Evolutionary conservation across 2,888 invertebrate species (phyloP), one percentile per base, ranked within the genome.

Genomic region (Alentia gelatinosa): DNA sequence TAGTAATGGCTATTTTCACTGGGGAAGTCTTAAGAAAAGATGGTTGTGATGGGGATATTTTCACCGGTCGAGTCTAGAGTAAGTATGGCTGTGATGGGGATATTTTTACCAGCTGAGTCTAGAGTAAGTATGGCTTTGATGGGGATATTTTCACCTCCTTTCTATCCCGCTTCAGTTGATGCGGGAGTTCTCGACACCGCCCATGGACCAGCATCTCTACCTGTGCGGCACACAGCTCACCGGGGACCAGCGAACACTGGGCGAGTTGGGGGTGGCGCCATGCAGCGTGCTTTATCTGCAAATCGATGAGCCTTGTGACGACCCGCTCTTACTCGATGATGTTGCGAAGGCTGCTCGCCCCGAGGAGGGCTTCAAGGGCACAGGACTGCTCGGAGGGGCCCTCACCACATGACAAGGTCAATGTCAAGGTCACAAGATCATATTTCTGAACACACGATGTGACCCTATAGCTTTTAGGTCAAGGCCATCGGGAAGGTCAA

Each of bases 311-410:
- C 95, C 95, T 19, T 92, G 93, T 12, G 95, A 94, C 47, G 95
- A 95, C 90, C 93, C 94, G 0, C 92, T 93, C 35, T 93, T 95
- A n/a, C 93, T 95, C 56, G 96, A 96, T 88, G 96, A 96, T 39
- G 91, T 93, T n/a, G 86, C 91, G 23, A 90, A 89, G 91, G 92
- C 93, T 92, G 75, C 93, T 12, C 89, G 91, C 50, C 92, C 93
- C 30, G 96, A 96, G 91, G 95, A 95, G 91, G 96, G 96, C 33
- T 96, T 96, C 92, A 96, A 96, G 93, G 96, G 96, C 90, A 96
- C 95, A 35, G 94, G 94, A 30, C 91, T 95, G 15, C 40, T 93
- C 9, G 90, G 91, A 19, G 63, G 91, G 37, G 39, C 37, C 79
- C 19, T 39, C 23, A 35, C 79, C 30, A 74, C 74, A 33, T 74